Evolutionary conservation across 2,797 vertebrate species (phyloP).

Genomic region (Amazona finschi): DNA sequence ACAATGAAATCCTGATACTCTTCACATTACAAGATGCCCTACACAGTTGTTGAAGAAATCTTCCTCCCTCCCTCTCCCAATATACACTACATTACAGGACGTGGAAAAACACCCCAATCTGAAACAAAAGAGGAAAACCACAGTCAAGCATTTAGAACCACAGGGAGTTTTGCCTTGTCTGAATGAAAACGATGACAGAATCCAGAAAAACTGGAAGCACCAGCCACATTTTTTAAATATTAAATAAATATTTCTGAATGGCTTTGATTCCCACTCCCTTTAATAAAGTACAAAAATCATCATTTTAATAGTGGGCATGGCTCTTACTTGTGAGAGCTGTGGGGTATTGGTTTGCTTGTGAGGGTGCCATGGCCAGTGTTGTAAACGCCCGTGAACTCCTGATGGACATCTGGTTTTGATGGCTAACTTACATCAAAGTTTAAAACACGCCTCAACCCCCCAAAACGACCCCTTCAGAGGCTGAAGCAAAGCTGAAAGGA

Average conservation of each 20-base stretch:
- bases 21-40: neutral
- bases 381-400: neutral
- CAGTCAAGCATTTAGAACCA: neutral
- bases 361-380: neutral
- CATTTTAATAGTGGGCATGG: neutral
- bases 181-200: neutral
- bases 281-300: neutral
- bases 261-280: neutral
- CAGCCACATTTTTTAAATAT: neutral
- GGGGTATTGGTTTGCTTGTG: neutral
- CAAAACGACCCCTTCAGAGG: neutral
- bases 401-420: neutral
- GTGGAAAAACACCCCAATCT: neutral
- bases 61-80: neutral
- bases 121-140: neutral
- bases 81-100: neutral
- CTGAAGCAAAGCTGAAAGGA: neutral
- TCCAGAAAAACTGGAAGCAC: neutral
- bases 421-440: neutral
- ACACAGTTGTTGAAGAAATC: neutral
- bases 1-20: neutral
- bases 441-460: rapidly evolving
- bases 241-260: neutral
- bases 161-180: rapidly evolving
- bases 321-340: neutral